Percentiles rank a stretch among this genome's conserved stretches.
These are phyloP conservation scores for Philopedon plagiatum DNA, from an alignment of 2,888 invertebrate species.

Conservation along the genomic window DNA sequence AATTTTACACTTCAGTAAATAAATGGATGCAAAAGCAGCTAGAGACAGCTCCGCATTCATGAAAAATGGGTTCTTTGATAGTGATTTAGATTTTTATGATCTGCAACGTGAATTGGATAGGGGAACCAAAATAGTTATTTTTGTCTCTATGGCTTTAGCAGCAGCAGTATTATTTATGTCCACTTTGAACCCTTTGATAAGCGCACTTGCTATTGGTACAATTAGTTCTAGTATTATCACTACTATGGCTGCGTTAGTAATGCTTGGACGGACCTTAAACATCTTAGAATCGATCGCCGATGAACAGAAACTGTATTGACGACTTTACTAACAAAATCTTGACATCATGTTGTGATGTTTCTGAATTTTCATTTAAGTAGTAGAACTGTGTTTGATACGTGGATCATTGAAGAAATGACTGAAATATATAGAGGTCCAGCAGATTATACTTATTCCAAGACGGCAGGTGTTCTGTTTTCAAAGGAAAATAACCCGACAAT, in stretches of 20 bases:
- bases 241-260: conserved; percentile 83
- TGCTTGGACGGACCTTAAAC: conserved; percentile 92
- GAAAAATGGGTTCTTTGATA: conserved; percentile 90
- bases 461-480: too few species aligned
- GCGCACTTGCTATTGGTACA: conserved; percentile 86
- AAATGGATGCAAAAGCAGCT: conserved; percentile 83
- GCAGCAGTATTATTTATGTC: conserved; percentile 85
- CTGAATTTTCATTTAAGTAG: too few species aligned
- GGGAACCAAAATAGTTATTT: conserved; percentile 87
- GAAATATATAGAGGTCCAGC: too few species aligned
- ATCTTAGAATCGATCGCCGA: conserved; percentile 95
- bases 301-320: conserved; percentile 82
- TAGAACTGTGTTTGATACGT: conserved; percentile 81
- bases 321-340: conserved; percentile 83
- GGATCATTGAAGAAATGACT: conserved; percentile 84
- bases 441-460: too few species aligned
- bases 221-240: conserved; percentile 88
- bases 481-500: too few species aligned
- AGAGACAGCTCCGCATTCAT: conserved; percentile 82
- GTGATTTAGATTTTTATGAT: conserved; percentile 92
- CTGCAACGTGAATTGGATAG: conserved; percentile 87
- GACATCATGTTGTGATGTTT: too few species aligned
- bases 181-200: conserved; percentile 87
- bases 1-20: conserved; percentile 83
- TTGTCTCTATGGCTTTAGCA: conserved; percentile 85